phyloP scores from a whole-genome alignment of 1,140 invertebrate species.

The Microplitis demolitor region DNA sequence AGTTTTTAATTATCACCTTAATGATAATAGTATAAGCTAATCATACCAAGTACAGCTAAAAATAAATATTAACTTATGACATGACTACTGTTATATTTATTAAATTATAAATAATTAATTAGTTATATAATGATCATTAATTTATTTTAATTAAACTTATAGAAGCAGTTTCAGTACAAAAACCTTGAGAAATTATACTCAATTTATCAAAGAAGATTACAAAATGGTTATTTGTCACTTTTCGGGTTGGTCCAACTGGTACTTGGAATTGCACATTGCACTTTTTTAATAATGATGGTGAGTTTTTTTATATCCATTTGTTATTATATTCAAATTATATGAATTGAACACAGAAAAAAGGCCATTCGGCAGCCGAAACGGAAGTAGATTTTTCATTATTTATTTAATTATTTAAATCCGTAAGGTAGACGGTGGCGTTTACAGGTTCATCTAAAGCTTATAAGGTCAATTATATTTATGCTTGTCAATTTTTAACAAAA shows the following conservation, averaged over 20 bases:
- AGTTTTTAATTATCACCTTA: slow-evolving; percentile 4
- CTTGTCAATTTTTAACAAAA: too few species aligned
- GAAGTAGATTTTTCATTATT: too few species aligned
- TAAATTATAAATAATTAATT: too few species aligned
- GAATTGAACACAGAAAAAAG: not conserved
- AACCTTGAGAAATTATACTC: slow-evolving; percentile 74
- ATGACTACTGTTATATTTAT: slow-evolving; percentile 13
- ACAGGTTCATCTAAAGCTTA: too few species aligned
- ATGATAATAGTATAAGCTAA: slow-evolving; percentile 20
- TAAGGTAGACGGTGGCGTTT: too few species aligned
- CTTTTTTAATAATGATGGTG: slow-evolving; percentile 64
- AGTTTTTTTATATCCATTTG: slow-evolving; percentile 40
- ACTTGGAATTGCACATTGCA: slow-evolving; percentile 68
- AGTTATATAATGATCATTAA: too few species aligned
- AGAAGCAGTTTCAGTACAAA: slow-evolving; percentile 77
- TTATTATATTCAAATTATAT: not conserved
- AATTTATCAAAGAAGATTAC: slow-evolving; percentile 75
- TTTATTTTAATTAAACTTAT: slow-evolving; percentile 41
- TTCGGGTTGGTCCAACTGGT: slow-evolving; percentile 73
- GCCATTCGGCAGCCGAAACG: too few species aligned
- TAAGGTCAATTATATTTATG: too few species aligned
- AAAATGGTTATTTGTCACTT: slow-evolving; percentile 77
- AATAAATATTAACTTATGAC: not conserved
- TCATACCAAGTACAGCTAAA: not conserved
- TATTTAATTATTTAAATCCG: too few species aligned